Conservation (phyloP, 2,797 vertebrate species). For the Coendou prehensilis region DNA sequence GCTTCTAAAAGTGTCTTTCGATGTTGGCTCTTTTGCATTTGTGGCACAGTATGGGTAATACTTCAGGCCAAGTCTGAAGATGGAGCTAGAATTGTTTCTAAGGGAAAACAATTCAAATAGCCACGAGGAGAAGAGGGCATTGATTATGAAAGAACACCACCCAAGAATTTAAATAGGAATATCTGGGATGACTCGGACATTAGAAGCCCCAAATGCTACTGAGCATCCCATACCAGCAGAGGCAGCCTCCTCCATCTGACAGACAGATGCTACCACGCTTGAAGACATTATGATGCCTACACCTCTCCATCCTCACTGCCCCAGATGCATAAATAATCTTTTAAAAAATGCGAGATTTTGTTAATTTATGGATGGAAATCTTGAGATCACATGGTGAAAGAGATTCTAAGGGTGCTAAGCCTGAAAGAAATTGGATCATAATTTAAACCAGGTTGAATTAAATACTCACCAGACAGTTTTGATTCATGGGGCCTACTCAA, state of each 20-base stretch:
- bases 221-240: neutral
- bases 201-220: neutral
- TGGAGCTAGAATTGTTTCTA: slow-evolving; percentile 18
- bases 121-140: neutral
- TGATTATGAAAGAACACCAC: neutral
- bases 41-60: neutral
- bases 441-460: slow-evolving; percentile 61
- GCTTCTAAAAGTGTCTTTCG: slow-evolving; percentile 8
- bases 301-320: neutral
- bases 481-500: slow-evolving; percentile 19
- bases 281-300: neutral
- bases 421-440: slow-evolving; percentile 14
- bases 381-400: neutral
- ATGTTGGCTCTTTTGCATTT: neutral
- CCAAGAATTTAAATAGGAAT: neutral
- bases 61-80: neutral
- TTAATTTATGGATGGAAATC: slow-evolving; percentile 51
- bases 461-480: slow-evolving; percentile 15
- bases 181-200: neutral
- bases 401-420: neutral
- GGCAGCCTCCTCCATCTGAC: neutral
- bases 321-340: neutral
- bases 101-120: slow-evolving; percentile 37
- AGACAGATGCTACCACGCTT: neutral
- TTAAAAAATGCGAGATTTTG: neutral